Evolutionary conservation across 1,140 invertebrate species (phyloP).

Genomic region (Harlomillsia oculata): DNA sequence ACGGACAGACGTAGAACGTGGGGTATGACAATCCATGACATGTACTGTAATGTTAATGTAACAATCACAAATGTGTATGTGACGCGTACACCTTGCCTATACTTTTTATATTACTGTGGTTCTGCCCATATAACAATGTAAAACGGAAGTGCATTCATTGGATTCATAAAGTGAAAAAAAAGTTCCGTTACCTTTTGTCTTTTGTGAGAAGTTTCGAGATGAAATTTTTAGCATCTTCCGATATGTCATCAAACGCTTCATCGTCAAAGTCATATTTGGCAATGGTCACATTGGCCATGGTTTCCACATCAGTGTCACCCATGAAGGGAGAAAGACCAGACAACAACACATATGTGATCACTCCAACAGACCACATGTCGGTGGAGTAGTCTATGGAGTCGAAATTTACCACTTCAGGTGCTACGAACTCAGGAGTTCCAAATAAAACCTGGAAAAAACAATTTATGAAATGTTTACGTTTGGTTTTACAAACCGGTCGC

Average conservation of each 20-base stretch:
- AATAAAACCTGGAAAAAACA: constrained; percentile 24
- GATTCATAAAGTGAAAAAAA: too few relatives aligned
- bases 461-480: not conserved
- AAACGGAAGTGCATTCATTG: too few relatives aligned
- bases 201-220: constrained; percentile 77
- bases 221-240: constrained; percentile 85
- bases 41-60: too few relatives aligned
- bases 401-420: constrained; percentile 97
- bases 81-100: too few relatives aligned
- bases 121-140: too few relatives aligned
- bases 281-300: constrained; percentile 92
- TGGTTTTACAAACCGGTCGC: not conserved
- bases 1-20: too few relatives aligned
- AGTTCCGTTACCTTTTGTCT: constrained; percentile 69
- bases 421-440: constrained; percentile 97
- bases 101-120: too few relatives aligned
- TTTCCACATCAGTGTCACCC: constrained; percentile 93
- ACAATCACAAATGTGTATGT: too few relatives aligned
- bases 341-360: constrained; percentile 55
- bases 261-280: constrained; percentile 93
- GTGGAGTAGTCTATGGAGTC: constrained; percentile 86
- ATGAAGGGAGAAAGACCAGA: constrained; percentile 96
- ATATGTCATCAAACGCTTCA: constrained; percentile 83
- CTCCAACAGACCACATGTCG: constrained; percentile 84
- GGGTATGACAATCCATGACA: too few relatives aligned